Percentiles rank a stretch among this genome's conserved stretches.
phyloP scores from a whole-genome alignment of 2,113 vertebrate genomes.

The Coryphaenoides rupestris region DNA sequence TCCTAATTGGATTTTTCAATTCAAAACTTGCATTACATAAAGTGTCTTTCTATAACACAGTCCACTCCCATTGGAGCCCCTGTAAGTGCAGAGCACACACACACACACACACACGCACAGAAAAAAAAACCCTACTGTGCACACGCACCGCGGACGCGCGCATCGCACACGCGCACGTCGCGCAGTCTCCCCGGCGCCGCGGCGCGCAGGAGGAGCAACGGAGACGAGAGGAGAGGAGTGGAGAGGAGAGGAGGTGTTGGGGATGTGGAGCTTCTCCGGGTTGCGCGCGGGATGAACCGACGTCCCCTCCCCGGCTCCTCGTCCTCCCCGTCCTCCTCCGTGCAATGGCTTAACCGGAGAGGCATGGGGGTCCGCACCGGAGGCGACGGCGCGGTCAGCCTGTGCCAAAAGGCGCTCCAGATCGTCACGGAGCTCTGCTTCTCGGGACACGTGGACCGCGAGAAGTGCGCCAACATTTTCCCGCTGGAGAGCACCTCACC shows the following conservation, averaged over 20 bases:
- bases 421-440: constrained; percentile 94
- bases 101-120: too few relatives aligned
- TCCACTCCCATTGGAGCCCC: too few relatives aligned
- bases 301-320: constrained; percentile 48
- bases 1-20: too few relatives aligned
- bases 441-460: constrained; percentile 86
- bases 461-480: constrained; percentile 91
- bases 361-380: constrained; percentile 86
- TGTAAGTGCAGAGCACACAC: too few relatives aligned
- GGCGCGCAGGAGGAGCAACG: too few relatives aligned
- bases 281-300: constrained; percentile 53
- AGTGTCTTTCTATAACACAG: too few relatives aligned
- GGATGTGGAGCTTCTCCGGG: background rate
- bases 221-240: too few relatives aligned
- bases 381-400: constrained; percentile 83
- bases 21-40: too few relatives aligned
- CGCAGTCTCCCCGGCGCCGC: too few relatives aligned
- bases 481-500: constrained; percentile 78
- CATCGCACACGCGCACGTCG: background rate
- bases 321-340: constrained; percentile 35
- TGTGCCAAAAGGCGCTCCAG: constrained; percentile 93
- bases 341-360: constrained; percentile 81
- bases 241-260: too few relatives aligned
- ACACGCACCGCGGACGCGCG: constrained; percentile 24
- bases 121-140: too few relatives aligned